Base-by-base conservation (phyloP, 2,888 invertebrate genomes). In the Poecilus cupreus region DNA sequence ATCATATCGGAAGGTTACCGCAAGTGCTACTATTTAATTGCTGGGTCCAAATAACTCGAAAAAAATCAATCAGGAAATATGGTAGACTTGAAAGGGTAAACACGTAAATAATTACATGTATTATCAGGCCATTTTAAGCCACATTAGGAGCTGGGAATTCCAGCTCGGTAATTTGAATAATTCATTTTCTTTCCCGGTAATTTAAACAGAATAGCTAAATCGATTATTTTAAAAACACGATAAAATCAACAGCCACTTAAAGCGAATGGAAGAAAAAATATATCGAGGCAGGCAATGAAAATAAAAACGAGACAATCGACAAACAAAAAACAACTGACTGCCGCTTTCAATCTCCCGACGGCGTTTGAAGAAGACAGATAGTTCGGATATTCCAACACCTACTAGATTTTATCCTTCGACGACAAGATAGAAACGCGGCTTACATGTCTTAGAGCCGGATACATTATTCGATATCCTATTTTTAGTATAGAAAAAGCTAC, bases 191-290 rank as follows among this genome's bases (percentile, higher is more conserved):
- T 32, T 54, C 16, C 16, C 11, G 20, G 60, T 60, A 60, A 60
- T 60, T 60, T 60, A 60, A 60, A 60, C 60, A 54, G 20, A 54
- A 54, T 20, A 60, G n/a, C 26, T 32, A 68, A 68, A 68, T 68
- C 64, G 64, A 68, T 68, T 68, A 68, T 68, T 68, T 68, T 37
- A 68, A 68, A 68, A 68, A 68, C 64, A 18, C 10, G 64, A 68
- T 68, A 68, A 68, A 68, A 68, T 68, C 64, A 68, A 68, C 64
- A 68, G 32, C 64, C 64, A 68, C 64, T 68, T 68, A 68, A 18
- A 68, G 16, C 1, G 37, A 68, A 68, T 32, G 64, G 37, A 18
- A 68, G 64, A 68, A 68, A 68, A 68, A 68, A 68, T 68, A 18
- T 37, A 68, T 68, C 64, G 8, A 37, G 37, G 37, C 60, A 68